phyloP scores from a whole-genome alignment of 2,113 vertebrate genomes.

The Numenius arquata region DNA sequence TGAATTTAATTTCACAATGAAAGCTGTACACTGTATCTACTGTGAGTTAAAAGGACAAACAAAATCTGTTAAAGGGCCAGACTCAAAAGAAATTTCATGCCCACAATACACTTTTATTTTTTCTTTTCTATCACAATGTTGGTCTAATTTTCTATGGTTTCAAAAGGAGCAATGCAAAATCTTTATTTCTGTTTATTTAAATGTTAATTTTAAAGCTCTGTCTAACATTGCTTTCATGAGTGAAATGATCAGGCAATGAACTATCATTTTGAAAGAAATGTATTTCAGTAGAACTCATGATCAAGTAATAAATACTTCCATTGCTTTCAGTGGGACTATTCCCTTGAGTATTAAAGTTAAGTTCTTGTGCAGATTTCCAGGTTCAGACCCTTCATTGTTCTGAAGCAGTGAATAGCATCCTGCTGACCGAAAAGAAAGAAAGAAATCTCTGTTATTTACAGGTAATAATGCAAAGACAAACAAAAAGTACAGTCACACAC shows the following conservation, averaged over 20 bases:
- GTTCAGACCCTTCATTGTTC: not conserved
- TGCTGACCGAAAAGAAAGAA: not conserved
- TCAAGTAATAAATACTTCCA: not conserved
- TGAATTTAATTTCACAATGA: constrained; percentile 56
- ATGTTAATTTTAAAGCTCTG: not conserved
- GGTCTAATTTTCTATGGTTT: not conserved
- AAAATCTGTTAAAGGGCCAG: constrained; percentile 26
- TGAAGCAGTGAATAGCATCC: not conserved
- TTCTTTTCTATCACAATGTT: not conserved
- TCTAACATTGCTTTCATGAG: not conserved
- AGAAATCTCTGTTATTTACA: not conserved
- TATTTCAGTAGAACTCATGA: not conserved
- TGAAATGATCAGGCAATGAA: not conserved
- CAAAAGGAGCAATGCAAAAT: not conserved
- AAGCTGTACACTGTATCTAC: not conserved
- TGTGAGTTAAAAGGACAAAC: constrained; percentile 8
- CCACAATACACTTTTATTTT: not conserved
- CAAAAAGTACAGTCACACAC: not conserved
- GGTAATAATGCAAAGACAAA: not conserved
- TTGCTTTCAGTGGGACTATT: not conserved
- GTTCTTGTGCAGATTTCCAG: not conserved
- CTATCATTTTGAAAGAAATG: not conserved
- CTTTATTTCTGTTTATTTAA: not conserved
- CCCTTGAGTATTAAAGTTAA: not conserved
- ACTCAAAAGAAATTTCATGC: not conserved